Evolutionary conservation across 2,113 vertebrate genomes (phyloP), one percentile per base, ranked within the genome.

Genomic region (Scatophagus argus): DNA sequence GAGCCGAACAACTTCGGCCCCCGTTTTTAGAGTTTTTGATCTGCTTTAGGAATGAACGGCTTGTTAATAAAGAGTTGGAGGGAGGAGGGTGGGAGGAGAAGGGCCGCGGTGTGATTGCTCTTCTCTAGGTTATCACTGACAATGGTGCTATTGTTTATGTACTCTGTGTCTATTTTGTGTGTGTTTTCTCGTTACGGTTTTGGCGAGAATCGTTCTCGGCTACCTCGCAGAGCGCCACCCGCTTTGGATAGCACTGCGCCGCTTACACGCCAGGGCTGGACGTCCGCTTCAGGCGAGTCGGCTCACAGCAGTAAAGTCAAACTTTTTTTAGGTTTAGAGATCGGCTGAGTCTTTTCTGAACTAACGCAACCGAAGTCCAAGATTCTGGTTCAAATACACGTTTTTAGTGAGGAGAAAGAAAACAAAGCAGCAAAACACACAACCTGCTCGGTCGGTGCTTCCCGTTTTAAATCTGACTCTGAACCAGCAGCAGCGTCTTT

Each of bases 111-210:
- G 81, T 63, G 62, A 62, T 23, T 16, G 8, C 86, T 77, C 79
- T 77, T 72, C 77, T 85, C 86, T 44, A 43, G 73, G 82, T 90
- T 87, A 88, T 92, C 87, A 91, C 90, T 89, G 93, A 93, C 87
- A 87, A 81, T 88, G 96, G 96, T 97, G 96, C 97, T 99, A 96
- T 85, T 85, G 55, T 83, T 98, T 60, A 70, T 83, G 77, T 94
- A 83, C 77, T 64, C 41, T 70, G 12, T 87, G 60, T 93, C 60
- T 74, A 32, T 78, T 63, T 85, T 32, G 19, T 69, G 73, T 81
- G 54, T 65, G 68, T 82, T 65, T 84, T 74, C 55, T 79, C 19
- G 43, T 84, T 46, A 31, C n/a, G 19, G 59, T 93, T 79, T 87
- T 91, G 83, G 68, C 59, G 69, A 67, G 66, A 25, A 74, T 88